phyloP scores from a whole-genome alignment of 2,797 vertebrate species.

The Arnoldichthys spilopterus region DNA sequence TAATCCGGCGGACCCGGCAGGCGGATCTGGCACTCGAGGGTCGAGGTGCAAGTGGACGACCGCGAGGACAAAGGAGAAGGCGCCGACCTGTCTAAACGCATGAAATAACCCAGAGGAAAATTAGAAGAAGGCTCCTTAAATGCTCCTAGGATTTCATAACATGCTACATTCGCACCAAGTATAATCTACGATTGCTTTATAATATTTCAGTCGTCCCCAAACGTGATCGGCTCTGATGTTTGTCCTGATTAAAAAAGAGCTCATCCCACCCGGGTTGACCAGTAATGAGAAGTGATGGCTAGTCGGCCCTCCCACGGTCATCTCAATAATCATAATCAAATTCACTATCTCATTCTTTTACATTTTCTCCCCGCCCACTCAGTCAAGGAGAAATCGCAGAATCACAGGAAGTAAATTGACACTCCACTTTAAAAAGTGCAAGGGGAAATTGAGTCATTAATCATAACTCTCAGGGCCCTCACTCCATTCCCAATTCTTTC shows the following conservation, averaged over 20 bases:
- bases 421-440: constrained; percentile 58
- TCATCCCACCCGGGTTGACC: constrained; percentile 17
- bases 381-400: constrained; percentile 59
- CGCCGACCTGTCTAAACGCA: neutral
- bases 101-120: neutral
- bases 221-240: neutral
- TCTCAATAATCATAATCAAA: constrained; percentile 57
- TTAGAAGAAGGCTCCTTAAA: neutral
- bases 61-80: neutral
- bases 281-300: constrained; percentile 15
- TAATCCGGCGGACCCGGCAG: constrained; percentile 36
- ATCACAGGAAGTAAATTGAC: constrained; percentile 60
- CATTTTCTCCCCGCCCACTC: constrained; percentile 56
- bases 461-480: constrained; percentile 50
- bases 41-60: neutral
- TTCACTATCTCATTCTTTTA: constrained; percentile 49
- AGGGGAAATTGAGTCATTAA: constrained; percentile 64
- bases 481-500: constrained; percentile 38
- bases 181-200: neutral
- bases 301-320: constrained; percentile 21
- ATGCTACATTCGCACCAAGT: neutral
- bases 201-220: neutral
- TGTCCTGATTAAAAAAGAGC: constrained; percentile 13
- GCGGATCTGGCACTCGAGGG: constrained; percentile 27
- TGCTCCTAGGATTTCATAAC: neutral